These are phyloP conservation scores for Amblyteles armatorius DNA, from an alignment of 2,888 invertebrate species.

Conservation along the genomic window DNA sequence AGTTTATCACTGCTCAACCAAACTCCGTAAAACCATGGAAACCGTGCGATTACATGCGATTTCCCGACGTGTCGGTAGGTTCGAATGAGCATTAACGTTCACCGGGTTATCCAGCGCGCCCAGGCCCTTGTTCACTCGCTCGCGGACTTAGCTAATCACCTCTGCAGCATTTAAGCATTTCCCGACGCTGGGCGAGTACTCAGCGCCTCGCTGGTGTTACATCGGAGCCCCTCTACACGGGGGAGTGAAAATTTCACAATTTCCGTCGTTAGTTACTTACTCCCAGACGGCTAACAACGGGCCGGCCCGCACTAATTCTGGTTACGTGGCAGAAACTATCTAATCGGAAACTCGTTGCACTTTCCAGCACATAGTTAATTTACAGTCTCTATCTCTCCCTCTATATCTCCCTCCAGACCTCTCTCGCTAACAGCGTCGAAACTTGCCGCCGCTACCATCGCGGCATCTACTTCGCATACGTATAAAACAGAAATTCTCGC, in stretches of 20 bases:
- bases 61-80: slow-evolving; percentile 31
- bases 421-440: slow-evolving; percentile 26
- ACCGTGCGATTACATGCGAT: slow-evolving; percentile 28
- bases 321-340: slow-evolving; percentile 61
- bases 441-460: slow-evolving; percentile 44
- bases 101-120: slow-evolving; percentile 52
- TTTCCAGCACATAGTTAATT: slow-evolving; percentile 56
- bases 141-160: slow-evolving; percentile 65
- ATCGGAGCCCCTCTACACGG: slow-evolving; percentile 9
- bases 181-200: slow-evolving; percentile 45
- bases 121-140: slow-evolving; percentile 37
- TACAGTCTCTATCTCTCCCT: slow-evolving; percentile 15
- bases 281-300: slow-evolving; percentile 65
- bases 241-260: slow-evolving; percentile 63
- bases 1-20: slow-evolving; percentile 21
- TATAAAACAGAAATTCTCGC: slow-evolving; percentile 36
- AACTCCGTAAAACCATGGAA: neutral
- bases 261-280: slow-evolving; percentile 70
- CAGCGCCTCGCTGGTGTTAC: slow-evolving; percentile 26
- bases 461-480: slow-evolving; percentile 27
- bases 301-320: slow-evolving; percentile 54
- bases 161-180: slow-evolving; percentile 58
- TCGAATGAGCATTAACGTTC: slow-evolving; percentile 48
- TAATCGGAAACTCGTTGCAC: slow-evolving; percentile 64
- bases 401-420: slow-evolving; percentile 1